phyloP scores from a whole-genome alignment of 2,888 invertebrate genomes.

The Hyles lineata region DNA sequence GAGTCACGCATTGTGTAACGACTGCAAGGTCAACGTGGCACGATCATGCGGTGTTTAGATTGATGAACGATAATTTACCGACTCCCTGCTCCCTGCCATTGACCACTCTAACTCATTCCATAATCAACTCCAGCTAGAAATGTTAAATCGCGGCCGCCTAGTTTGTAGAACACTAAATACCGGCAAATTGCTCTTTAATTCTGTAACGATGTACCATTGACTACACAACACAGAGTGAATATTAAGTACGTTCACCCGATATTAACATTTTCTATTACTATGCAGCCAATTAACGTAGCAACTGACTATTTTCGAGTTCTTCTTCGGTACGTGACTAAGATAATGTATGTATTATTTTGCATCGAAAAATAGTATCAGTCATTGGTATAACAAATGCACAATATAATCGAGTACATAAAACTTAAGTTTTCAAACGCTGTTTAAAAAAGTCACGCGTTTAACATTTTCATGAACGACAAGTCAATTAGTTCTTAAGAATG shows the following conservation, averaged over 20 bases:
- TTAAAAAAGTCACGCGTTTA: neutral
- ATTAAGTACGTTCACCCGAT: no score
- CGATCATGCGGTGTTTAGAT: slow-evolving; percentile 44
- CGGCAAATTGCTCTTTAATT: no score
- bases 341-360: no score
- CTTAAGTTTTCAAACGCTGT: neutral
- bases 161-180: no score
- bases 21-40: slow-evolving; percentile 53
- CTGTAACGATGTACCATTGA: no score
- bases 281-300: no score
- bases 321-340: no score
- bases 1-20: slow-evolving; percentile 55
- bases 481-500: slow-evolving; percentile 21
- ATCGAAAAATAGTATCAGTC: neutral
- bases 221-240: no score
- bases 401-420: neutral
- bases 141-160: no score
- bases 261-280: no score
- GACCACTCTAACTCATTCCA: neutral
- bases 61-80: slow-evolving; percentile 11
- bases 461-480: slow-evolving; percentile 15
- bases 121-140: neutral
- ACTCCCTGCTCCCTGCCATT: neutral
- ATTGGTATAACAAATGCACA: neutral
- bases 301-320: no score